Base-by-base conservation (phyloP, 2,113 vertebrate genomes). In the Alectura lathami region DNA sequence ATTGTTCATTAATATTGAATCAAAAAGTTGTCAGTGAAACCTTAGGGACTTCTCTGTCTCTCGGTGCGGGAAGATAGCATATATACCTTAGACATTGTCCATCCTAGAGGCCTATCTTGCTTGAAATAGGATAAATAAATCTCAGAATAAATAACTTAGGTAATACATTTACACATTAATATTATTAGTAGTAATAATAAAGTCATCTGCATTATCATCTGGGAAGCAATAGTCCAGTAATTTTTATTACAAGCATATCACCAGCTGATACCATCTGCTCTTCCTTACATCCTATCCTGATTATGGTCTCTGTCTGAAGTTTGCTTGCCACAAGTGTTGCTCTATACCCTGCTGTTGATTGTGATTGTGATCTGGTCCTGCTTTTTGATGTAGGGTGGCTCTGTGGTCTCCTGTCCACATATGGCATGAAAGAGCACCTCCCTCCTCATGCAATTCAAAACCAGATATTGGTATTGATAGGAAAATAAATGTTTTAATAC, bases 1-100 rank as follows among this genome's bases (percentile, higher is more conserved):
- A 0, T 47, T 75, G 27, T 84, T 95, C 91, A 83, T 95, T 83
- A 96, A 94, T 95, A 83, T 50, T 94, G 67, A 88, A 95, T 88
- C 64, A 34, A 83, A 78, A 85, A 89, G 76, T 77, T 83, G 51
- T 86, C 36, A 16, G 38, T 74, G 72, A 76, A 83, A 85, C 34
- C 85, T 77, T 59, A 42, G 63, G 88, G 86, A 60, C 38, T 88
- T 80, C 53, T 95, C 10, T 22, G 12, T 74, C 20, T 76, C 48
- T 66, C 1, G 1, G 16, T 66, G 40, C 11, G 70, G 32, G 17
- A 69, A 14, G 36, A 60, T 21, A 47, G 23, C 5, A 1, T 70
- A 13, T 69, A 32, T 87, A 4, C 45, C 21, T 53, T 70, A 43
- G 27, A 59, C 9, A 5, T 5, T 60, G 56, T 59, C 43, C 60